Base-by-base conservation (phyloP, 2,797 vertebrate species). In the Enteromius radiatus region DNA sequence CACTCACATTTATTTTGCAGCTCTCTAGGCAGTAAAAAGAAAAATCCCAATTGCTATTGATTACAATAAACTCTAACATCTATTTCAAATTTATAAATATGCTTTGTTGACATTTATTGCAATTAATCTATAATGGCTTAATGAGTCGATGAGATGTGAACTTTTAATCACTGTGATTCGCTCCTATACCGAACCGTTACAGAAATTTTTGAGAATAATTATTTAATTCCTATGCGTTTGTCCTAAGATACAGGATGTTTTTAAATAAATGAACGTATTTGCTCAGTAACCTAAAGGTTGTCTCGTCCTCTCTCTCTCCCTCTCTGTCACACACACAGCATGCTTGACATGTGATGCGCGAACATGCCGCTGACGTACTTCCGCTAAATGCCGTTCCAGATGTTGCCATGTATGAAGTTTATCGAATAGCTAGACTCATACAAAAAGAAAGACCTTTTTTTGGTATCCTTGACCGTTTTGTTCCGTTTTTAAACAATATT, bases 311-410 rank as follows among this genome's bases (percentile, higher is more conserved):
- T 47, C n/a, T 47, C 15, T 3, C 31, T 4, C 63, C 36, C 26
- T 4, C 59, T 7, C 67, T 2, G 11, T 28, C 10, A 65, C 59
- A 26, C 28, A 23, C 36, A 14, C 23, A 45, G 82, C 68, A 75
- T 64, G 59, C 59, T 80, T 63, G 75, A 47, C 56, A 79, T 56
- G 59, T 75, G 63, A 76, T 26, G 23, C 70, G 11, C 33, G 26
- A 59, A 61, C 43, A 45, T 73, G 73, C 23, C 41, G 68, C n/a
- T 84, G 82, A 84, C 82, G 68, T 78, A 73, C 56, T 84, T 84
- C 82, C 68, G 82, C 41, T 78, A n/a, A 64, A 73, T 3, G 23
- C 56, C 14, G n/a, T 38, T 21, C 52, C 19, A 69, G 10, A 70
- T 14, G 41, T 31, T 77, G 63, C 14, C 28, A 3, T 54, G 31